Percentiles rank a stretch among this genome's conserved stretches.
These are phyloP conservation scores for Pemphredon lugubris DNA, from an alignment of 2,888 invertebrate genomes.

Conservation along the genomic window DNA sequence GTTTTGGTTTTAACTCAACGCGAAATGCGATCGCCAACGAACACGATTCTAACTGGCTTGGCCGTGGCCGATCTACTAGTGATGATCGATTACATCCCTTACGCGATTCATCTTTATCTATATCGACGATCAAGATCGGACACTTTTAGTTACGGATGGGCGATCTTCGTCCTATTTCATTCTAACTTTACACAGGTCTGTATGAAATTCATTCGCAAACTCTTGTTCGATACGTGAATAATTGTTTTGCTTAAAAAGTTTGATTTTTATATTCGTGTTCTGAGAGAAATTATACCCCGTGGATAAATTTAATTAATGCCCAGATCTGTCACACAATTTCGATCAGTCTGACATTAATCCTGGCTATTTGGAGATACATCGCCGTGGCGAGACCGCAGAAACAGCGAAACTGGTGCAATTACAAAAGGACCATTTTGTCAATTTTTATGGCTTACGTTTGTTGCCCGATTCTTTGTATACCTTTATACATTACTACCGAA, in stretches of 20 bases:
- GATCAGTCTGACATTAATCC: conserved; percentile 94
- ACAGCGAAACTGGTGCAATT: conserved; percentile 91
- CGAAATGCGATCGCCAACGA: conserved; percentile 95
- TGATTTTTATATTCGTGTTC: too few relatives aligned
- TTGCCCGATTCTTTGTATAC: conserved; percentile 92
- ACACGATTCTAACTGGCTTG: conserved; percentile 93
- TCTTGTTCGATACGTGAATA: too few relatives aligned
- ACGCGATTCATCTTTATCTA: conserved; percentile 90
- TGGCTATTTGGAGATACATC: conserved; percentile 96
- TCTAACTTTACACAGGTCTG: conserved; percentile 90
- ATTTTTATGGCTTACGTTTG: conserved; percentile 88
- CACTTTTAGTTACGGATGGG: conserved; percentile 88
- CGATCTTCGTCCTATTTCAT: conserved; percentile 93
- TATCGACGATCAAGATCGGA: conserved; percentile 82
- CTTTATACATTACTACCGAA: conserved; percentile 90
- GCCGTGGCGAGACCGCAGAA: conserved; percentile 91
- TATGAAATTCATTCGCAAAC: too few relatives aligned
- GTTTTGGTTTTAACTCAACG: conserved; percentile 93
- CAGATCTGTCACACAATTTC: conserved; percentile 95
- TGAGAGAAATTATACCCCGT: too few relatives aligned
- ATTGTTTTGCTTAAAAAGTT: too few relatives aligned
- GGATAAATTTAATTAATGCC: too few relatives aligned
- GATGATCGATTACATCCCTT: conserved; percentile 96
- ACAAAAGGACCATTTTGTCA: conserved; percentile 86
- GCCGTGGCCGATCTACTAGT: conserved; percentile 97